Evolutionary conservation across 1,140 invertebrate genomes (phyloP), one percentile per base, ranked within the genome.

Genomic region (Cyclina sinensis): DNA sequence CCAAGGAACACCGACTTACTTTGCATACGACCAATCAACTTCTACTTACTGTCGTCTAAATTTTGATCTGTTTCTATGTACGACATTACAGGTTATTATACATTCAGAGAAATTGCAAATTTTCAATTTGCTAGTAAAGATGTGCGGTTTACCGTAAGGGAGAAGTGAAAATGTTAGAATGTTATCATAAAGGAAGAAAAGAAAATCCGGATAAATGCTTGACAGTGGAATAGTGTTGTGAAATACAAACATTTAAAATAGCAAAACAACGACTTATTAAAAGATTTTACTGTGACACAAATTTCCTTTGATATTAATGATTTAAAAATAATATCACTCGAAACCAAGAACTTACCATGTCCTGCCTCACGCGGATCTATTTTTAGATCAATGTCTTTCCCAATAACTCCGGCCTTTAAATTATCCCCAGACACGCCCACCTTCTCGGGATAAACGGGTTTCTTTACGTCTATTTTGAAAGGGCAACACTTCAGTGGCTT

Each of bases 321-420:
- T 37, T n/a, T 39, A 27, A 21, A 39, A 11, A 59, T 37, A 35
- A 35, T 37, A 21, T 59, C 43, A 18, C 24, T 32, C 16, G 35
- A 51, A 46, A 27, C 16, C 9, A 24, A 24, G 21, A 24, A 73
- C 90, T 65, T 80, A 89, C 94, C 94, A 51, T 98, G 98, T 27
- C 98, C 98, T 27, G 99, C 99, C 91, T 98, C 96, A 84, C 99
- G 96, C 0, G 99, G 99, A 95, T 99, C 99, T 92, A 99, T 99
- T 96, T 99, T 99, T 79, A 98, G 98, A 90, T 98, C 97, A 65
- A 99, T 98, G 94, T 99, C 98, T 91, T 98, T 97, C 7, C 99
- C 99, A 4, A 99, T 97, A 32, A 98, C 97, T 32, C 98, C 99
- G 86, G 98, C 97, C 46, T 98, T 97, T 2, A 99, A 96, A 14